Evolutionary conservation across 2,113 vertebrate genomes (phyloP).

Genomic region (Cercocebus atys): DNA sequence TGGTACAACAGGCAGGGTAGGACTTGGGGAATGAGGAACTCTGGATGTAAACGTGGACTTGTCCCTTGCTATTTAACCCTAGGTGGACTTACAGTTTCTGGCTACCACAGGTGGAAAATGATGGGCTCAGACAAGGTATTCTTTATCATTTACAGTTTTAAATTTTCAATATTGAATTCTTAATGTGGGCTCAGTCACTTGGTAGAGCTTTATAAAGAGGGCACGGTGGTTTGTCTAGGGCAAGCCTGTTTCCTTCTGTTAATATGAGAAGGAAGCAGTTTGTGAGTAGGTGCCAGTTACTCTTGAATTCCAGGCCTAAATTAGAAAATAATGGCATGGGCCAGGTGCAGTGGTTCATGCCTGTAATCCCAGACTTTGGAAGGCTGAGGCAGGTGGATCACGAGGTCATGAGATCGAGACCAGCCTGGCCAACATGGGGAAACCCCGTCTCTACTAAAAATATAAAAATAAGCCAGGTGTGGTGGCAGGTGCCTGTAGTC

Average conservation of each 20-base stretch:
- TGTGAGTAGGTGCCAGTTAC: background rate
- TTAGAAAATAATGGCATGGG: background rate
- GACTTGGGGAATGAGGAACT: background rate
- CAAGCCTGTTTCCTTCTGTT: background rate
- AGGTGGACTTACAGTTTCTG: background rate
- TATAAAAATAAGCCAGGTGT: no score
- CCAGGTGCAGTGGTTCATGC: no score
- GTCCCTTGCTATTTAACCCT: background rate
- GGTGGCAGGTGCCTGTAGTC: no score
- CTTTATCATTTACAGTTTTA: background rate
- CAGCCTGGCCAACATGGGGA: no score
- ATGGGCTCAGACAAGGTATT: background rate
- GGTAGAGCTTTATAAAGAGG: background rate
- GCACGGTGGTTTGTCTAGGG: background rate
- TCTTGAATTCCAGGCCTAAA: background rate
- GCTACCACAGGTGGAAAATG: background rate
- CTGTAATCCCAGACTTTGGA: no score
- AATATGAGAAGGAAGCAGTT: background rate
- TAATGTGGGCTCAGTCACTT: background rate
- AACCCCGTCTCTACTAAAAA: no score
- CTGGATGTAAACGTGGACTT: background rate
- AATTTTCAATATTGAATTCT: background rate
- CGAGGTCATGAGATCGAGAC: no score
- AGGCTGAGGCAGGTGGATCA: no score
- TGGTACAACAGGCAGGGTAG: background rate